Evolutionary conservation across 2,113 vertebrate species (phyloP), one percentile per base, ranked within the genome.

Genomic region (Ictalurus punctatus): DNA sequence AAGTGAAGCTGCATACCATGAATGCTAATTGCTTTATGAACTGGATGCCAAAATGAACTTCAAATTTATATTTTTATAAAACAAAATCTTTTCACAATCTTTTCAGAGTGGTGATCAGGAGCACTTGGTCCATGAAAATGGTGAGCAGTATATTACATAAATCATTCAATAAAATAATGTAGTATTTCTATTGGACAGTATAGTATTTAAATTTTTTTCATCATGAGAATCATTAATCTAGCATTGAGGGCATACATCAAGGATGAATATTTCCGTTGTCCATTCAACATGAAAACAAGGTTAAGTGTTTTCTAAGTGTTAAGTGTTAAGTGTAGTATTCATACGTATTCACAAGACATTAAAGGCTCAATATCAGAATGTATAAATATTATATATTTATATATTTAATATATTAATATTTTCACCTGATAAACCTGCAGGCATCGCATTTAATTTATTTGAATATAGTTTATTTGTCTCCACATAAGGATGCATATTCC

Each of bases 11-110:
- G 78, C 69, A 86, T 90, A 78, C 86, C 67, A 34, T 69, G 58
- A 78, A 71, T 78, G 63, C 86, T 86, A 79, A 91, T 79, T 80
- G 44, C 63, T 89, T 30, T 71, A 86, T 87, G 90, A 90, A 91
- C 48, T 91, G 67, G 83, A 81, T 90, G 82, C 48, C 63, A 88
- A 86, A 89, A 84, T 88, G 71, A 87, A 54, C 40, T 78, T 78
- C 23, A 27, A 76, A 52, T 78, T 25, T 27, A 48, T 14, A 5
- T 78, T 21, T 74, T 21, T 23, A 27, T 25, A 2, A 19, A 8
- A 17, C 2, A 48, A 48, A 48, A 7, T 48, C 44, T 48, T 48
- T 48, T 6, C 44, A 48, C 44, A 48, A 48, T 48, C 44, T 48
- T 48, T 48, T 76, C 37, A 76, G 73, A 74, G 71, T 74, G 3